phyloP scores from a whole-genome alignment of 64 coral and sea anemone species.

The Anthopleura sola region DNA sequence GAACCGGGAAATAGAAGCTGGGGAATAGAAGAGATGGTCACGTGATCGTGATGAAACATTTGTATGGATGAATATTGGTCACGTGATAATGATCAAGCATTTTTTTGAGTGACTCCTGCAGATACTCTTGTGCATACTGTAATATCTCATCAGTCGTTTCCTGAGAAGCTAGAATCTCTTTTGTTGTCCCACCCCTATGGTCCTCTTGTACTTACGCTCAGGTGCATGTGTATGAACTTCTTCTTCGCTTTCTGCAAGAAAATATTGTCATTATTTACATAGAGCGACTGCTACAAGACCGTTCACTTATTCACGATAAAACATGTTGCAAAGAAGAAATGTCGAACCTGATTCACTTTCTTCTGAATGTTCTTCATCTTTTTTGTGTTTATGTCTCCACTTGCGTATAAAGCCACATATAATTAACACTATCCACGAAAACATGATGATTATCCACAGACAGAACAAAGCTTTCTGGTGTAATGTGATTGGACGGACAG shows the following conservation, averaged over 20 bases:
- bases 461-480: slow-evolving; percentile 92
- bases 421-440: slow-evolving; percentile 32
- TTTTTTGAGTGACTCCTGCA: no score
- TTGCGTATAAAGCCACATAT: slow-evolving; percentile 33
- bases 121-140: no score
- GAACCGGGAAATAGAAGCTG: slow-evolving; percentile 78
- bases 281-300: no score
- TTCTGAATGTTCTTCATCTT: slow-evolving; percentile 21
- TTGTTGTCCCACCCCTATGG: no score
- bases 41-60: no score
- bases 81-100: no score
- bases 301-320: no score
- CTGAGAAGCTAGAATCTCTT: no score
- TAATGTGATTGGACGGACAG: slow-evolving; percentile 80
- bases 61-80: no score
- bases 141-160: no score
- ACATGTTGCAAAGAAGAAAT: no score
- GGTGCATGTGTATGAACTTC: neutral
- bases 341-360: neutral
- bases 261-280: neutral
- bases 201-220: neutral
- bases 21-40: neutral
- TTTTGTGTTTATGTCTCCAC: slow-evolving; percentile 27
- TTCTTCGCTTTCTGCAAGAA: neutral
- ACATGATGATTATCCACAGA: slow-evolving; percentile 75